These are phyloP conservation scores for Diplosoma virens DNA, from an alignment of 23 tunicate species.

Conservation along the genomic window DNA sequence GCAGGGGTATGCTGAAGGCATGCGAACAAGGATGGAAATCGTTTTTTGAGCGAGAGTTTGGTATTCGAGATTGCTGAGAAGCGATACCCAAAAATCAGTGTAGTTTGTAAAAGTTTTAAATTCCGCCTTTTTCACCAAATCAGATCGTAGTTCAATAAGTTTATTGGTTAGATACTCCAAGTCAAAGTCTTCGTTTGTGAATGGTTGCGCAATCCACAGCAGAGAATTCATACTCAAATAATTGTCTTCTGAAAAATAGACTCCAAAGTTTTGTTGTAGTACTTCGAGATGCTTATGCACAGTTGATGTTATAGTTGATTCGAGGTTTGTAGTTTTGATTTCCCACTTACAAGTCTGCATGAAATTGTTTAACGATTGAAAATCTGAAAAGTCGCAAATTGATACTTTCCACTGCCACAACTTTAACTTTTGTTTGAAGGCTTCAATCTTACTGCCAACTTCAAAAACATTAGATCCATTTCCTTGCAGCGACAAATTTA, in stretches of 20 bases:
- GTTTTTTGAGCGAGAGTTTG: constrained; percentile 28
- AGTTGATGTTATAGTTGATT: neutral
- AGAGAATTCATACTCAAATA: constrained; percentile 19
- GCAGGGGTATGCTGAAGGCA: constrained; percentile 25
- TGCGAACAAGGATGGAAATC: constrained; percentile 24
- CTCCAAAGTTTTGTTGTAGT: constrained; percentile 10
- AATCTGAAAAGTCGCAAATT: constrained; percentile 26
- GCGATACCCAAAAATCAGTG: constrained; percentile 33
- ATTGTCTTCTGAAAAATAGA: constrained; percentile 13
- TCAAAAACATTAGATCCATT: constrained; percentile 21
- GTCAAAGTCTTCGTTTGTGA: constrained; percentile 23
- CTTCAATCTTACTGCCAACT: constrained; percentile 21
- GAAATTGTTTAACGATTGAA: constrained; percentile 5
- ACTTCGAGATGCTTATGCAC: constrained; percentile 8
- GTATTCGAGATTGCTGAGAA: constrained; percentile 8
- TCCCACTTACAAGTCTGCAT: constrained; percentile 12
- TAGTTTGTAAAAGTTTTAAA: constrained; percentile 25
- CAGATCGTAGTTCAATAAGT: constrained; percentile 35
- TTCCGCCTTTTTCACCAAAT: constrained; percentile 6
- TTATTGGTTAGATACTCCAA: constrained; percentile 2
- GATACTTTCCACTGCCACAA: constrained; percentile 30
- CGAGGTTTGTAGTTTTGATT: constrained; percentile 12
- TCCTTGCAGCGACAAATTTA: constrained; percentile 15
- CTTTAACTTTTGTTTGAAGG: constrained; percentile 18
- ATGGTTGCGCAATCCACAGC: constrained; percentile 22